These are phyloP conservation scores for Bombus impatiens DNA, from an alignment of 1,140 invertebrate genomes.

Conservation along the genomic window DNA sequence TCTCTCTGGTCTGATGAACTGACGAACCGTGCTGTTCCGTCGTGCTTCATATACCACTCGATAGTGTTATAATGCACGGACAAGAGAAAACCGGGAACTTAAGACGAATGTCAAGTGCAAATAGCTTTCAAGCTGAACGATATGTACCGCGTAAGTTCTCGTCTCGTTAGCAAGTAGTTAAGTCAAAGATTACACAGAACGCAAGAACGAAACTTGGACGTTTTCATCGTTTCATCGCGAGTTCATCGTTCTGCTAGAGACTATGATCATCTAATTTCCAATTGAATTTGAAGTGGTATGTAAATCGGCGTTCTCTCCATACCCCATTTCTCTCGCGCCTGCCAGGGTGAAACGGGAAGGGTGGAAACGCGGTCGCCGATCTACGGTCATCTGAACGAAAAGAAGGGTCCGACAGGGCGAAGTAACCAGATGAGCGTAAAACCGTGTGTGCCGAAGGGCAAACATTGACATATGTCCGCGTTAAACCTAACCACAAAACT, in stretches of 20 bases:
- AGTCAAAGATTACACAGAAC: constrained; percentile 20
- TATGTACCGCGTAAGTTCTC: neutral
- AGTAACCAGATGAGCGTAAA: constrained; percentile 77
- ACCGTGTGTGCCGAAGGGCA: constrained; percentile 76
- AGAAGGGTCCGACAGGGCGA: constrained; percentile 63
- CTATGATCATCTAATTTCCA: constrained; percentile 37
- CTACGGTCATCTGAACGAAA: constrained; percentile 71
- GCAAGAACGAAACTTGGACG: neutral
- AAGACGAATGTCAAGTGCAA: constrained; percentile 26
- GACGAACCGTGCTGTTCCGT: constrained; percentile 9
- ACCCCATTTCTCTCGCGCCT: constrained; percentile 43
- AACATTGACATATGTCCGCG: constrained; percentile 80
- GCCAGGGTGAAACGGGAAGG: constrained; percentile 2
- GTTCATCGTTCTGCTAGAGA: neutral
- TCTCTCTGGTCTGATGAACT: constrained; percentile 35
- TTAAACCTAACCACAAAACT: constrained; percentile 71
- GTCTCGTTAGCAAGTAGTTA: constrained; percentile 6
- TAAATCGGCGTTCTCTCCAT: constrained; percentile 55
- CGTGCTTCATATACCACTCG: constrained; percentile 36
- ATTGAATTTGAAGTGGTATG: constrained; percentile 46
- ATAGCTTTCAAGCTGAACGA: neutral
- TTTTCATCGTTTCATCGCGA: neutral
- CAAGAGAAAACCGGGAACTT: neutral
- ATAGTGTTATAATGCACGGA: constrained; percentile 13
- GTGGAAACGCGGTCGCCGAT: constrained; percentile 61